Evolutionary conservation across 2,113 vertebrate species (phyloP).

Genomic region (Charina bottae): DNA sequence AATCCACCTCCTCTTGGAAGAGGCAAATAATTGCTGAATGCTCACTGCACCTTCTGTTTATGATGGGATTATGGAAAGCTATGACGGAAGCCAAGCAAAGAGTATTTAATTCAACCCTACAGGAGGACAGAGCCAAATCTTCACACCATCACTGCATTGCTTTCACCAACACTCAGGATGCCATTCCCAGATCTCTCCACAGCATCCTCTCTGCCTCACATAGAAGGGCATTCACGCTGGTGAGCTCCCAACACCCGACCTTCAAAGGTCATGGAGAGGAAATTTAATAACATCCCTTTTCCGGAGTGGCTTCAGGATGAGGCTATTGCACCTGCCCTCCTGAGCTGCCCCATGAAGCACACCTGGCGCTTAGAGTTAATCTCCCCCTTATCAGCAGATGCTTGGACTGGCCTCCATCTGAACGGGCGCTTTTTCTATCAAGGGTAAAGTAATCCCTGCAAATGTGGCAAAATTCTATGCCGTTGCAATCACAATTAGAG

Average conservation of each 20-base stretch:
- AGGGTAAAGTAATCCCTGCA: neutral
- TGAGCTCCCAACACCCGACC: neutral
- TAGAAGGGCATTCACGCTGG: neutral
- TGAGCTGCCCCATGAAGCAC: neutral
- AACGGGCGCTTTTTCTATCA: neutral
- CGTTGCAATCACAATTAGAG: neutral
- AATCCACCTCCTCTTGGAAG: neutral
- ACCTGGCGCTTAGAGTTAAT: neutral
- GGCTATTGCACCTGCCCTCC: neutral
- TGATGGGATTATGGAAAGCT: neutral
- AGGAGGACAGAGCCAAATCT: neutral
- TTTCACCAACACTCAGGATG: neutral
- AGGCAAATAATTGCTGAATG: neutral
- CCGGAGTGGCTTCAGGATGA: neutral
- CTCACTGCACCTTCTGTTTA: neutral
- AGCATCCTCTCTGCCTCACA: neutral
- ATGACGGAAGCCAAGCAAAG: neutral
- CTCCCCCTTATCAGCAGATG: neutral
- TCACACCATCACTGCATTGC: neutral
- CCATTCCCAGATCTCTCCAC: neutral
- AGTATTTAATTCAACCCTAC: neutral
- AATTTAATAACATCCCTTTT: neutral
- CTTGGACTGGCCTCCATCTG: neutral
- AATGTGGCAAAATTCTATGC: neutral
- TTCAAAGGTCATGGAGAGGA: neutral